These are phyloP conservation scores for Tethea ocularis DNA, from an alignment of 2,888 invertebrate genomes.

Conservation along the genomic window DNA sequence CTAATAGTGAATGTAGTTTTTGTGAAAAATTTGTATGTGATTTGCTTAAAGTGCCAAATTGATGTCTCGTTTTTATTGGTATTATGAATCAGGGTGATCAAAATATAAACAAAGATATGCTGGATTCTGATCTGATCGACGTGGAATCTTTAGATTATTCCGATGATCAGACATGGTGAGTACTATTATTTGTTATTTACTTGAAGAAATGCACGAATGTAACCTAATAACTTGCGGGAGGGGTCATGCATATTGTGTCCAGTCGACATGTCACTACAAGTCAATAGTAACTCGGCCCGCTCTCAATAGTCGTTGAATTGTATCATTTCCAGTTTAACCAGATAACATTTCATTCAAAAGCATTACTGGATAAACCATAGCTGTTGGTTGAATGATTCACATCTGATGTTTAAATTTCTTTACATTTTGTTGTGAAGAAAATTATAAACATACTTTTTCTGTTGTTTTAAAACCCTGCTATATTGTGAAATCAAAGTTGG, in stretches of 20 bases:
- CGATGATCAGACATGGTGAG: slow-evolving; percentile 85
- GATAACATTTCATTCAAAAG: slow-evolving; percentile 29
- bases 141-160: slow-evolving; percentile 81
- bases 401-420: neutral
- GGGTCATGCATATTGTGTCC: slow-evolving; percentile 34
- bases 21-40: slow-evolving; percentile 68
- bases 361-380: slow-evolving; percentile 15
- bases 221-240: slow-evolving; percentile 18
- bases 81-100: slow-evolving; percentile 79
- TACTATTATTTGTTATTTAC: slow-evolving; percentile 20
- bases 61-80: slow-evolving; percentile 68
- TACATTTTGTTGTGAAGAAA: neutral
- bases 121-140: slow-evolving; percentile 82
- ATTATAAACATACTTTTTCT: neutral
- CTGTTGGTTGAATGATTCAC: slow-evolving; percentile 24
- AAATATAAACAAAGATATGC: slow-evolving; percentile 84
- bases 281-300: slow-evolving; percentile 31
- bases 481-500: neutral
- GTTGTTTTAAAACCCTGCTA: neutral
- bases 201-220: slow-evolving; percentile 12
- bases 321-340: slow-evolving; percentile 41
- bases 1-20: slow-evolving; percentile 67
- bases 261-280: slow-evolving; percentile 42
- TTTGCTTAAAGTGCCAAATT: slow-evolving; percentile 79
- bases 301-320: slow-evolving; percentile 27